These are phyloP conservation scores for Crocallis elinguaria DNA, from an alignment of 2,888 invertebrate species.

Conservation along the genomic window DNA sequence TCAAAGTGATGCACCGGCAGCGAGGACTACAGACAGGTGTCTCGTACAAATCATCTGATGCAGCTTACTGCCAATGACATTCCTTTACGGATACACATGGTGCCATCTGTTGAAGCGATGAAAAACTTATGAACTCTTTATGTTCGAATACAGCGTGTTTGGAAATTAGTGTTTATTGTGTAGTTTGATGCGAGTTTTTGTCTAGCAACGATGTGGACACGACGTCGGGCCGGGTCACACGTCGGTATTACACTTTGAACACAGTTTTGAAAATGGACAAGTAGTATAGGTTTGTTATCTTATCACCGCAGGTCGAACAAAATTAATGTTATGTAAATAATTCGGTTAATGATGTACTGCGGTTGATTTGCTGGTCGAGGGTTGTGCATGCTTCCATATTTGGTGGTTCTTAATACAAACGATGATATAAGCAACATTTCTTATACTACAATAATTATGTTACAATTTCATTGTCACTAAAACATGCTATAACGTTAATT, in stretches of 20 bases:
- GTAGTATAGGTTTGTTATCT: constrained; percentile 32
- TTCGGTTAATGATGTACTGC: constrained; percentile 51
- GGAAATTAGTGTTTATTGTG: constrained; percentile 19
- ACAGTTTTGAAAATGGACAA: constrained; percentile 55
- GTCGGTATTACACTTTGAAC: constrained; percentile 58
- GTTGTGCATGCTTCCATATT: constrained; percentile 49
- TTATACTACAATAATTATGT: not conserved
- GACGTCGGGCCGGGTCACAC: not conserved
- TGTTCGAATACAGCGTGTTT: constrained; percentile 29
- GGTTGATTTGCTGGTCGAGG: constrained; percentile 33
- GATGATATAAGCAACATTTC: not conserved
- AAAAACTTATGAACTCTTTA: constrained; percentile 50
- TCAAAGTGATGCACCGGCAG: constrained; percentile 64
- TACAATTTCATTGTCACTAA: constrained; percentile 9
- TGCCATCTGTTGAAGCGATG: constrained; percentile 61
- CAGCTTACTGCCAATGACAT: constrained; percentile 74
- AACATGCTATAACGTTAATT: constrained; percentile 5
- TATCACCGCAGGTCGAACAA: constrained; percentile 35
- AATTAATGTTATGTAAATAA: constrained; percentile 9
- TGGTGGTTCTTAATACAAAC: constrained; percentile 23
- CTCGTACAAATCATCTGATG: constrained; percentile 35
- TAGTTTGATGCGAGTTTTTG: constrained; percentile 7
- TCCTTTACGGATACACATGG: constrained; percentile 56
- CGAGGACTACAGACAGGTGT: constrained; percentile 28
- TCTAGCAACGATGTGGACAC: not conserved